phyloP scores from a whole-genome alignment of 2,797 vertebrate species.

The Gallinago nigripennis region DNA sequence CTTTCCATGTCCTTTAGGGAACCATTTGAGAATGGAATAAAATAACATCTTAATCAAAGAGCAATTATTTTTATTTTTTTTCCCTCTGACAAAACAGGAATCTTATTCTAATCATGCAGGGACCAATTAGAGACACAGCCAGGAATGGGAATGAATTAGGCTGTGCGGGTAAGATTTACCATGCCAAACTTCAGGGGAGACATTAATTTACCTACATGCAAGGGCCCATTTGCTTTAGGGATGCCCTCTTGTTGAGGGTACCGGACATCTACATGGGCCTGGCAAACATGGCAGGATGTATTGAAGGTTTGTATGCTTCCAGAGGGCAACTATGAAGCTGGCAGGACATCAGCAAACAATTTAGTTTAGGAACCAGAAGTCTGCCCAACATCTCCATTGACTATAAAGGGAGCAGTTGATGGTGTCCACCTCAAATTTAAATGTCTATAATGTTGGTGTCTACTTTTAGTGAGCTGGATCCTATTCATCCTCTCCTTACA shows the following conservation, averaged over 20 bases:
- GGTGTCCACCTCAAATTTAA: background rate
- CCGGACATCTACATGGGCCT: background rate
- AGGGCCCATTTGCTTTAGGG: background rate
- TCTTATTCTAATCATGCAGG: background rate
- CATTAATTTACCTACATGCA: background rate
- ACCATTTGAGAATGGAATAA: background rate
- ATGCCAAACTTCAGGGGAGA: background rate
- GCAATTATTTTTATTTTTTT: background rate
- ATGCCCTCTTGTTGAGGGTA: background rate
- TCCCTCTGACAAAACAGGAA: background rate
- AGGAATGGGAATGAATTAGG: background rate
- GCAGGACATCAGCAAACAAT: background rate
- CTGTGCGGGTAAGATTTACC: background rate
- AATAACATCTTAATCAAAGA: background rate
- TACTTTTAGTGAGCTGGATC: background rate
- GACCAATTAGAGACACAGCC: background rate
- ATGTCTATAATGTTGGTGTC: rapidly evolving
- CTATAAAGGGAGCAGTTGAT: background rate
- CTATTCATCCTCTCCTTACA: background rate
- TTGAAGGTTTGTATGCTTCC: background rate
- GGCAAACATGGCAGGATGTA: background rate
- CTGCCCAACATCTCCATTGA: background rate
- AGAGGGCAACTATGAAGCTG: background rate
- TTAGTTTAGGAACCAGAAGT: background rate
- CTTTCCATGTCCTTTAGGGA: background rate